Evolutionary conservation across 2,797 vertebrate genomes (phyloP).

Genomic region (Siniperca obscura): DNA sequence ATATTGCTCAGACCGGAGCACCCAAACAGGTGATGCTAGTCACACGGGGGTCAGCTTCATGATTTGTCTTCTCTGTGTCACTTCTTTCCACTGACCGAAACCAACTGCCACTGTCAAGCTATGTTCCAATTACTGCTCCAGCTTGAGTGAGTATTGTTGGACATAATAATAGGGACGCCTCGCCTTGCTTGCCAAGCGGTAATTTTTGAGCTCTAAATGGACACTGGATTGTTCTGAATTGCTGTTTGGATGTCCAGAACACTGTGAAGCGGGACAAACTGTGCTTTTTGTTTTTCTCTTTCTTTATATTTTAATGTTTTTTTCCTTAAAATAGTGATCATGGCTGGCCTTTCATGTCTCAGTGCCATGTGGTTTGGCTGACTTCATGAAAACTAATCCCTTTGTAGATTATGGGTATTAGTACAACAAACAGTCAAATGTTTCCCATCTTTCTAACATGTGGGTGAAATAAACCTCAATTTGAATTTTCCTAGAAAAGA

Average conservation of each 20-base stretch:
- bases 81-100: conserved; percentile 43
- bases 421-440: conserved; percentile 16
- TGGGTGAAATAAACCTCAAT: conserved; percentile 20
- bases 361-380: conserved; percentile 7
- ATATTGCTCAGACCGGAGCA: conserved; percentile 36
- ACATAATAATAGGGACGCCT: conserved; percentile 56
- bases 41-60: conserved; percentile 46
- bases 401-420: conserved; percentile 21
- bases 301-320: background rate
- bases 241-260: conserved; percentile 40
- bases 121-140: conserved; percentile 64
- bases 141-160: conserved; percentile 57
- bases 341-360: conserved; percentile 3
- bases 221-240: conserved; percentile 44
- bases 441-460: conserved; percentile 29
- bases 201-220: conserved; percentile 59
- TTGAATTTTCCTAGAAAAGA: conserved; percentile 13
- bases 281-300: conserved; percentile 21
- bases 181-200: conserved; percentile 42
- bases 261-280: conserved; percentile 21
- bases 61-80: conserved; percentile 50
- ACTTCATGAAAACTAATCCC: background rate
- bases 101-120: conserved; percentile 52
- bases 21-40: conserved; percentile 52
- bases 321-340: background rate